phyloP scores from a whole-genome alignment of 2,888 invertebrate species.

The Mimachlamys varia region DNA sequence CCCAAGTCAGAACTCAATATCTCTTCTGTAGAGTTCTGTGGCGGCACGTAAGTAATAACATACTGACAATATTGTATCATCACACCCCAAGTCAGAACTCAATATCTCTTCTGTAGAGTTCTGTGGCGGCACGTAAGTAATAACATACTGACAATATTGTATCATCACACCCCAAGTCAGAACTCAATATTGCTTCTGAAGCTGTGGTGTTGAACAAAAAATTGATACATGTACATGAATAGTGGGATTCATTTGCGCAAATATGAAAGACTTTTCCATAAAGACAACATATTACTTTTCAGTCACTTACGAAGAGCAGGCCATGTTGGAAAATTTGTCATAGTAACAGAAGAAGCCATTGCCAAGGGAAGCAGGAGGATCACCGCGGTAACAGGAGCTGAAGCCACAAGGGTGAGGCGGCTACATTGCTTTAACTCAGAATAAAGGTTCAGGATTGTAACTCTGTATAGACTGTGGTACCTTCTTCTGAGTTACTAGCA shows the following conservation, averaged over 20 bases:
- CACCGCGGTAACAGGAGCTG: constrained; percentile 97
- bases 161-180: no score
- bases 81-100: no score
- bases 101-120: constrained; percentile 99
- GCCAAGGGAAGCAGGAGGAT: constrained; percentile 99
- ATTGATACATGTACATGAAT: no score
- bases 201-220: constrained; percentile 82
- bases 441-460: not conserved
- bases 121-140: constrained; percentile 96
- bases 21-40: constrained; percentile 99
- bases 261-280: not conserved
- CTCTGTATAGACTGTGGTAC: not conserved
- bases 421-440: not conserved
- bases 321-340: constrained; percentile 97
- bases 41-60: constrained; percentile 90
- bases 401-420: constrained; percentile 85
- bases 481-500: no score
- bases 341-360: constrained; percentile 98
- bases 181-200: constrained; percentile 94
- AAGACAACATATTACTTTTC: constrained; percentile 56
- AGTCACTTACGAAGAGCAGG: constrained; percentile 94
- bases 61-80: not conserved
- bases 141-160: not conserved
- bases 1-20: no score
- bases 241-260: not conserved